Percentiles rank a stretch among this genome's conserved stretches.
phyloP scores from a whole-genome alignment of 1,140 invertebrate genomes.

The Halictus rubicundus region DNA sequence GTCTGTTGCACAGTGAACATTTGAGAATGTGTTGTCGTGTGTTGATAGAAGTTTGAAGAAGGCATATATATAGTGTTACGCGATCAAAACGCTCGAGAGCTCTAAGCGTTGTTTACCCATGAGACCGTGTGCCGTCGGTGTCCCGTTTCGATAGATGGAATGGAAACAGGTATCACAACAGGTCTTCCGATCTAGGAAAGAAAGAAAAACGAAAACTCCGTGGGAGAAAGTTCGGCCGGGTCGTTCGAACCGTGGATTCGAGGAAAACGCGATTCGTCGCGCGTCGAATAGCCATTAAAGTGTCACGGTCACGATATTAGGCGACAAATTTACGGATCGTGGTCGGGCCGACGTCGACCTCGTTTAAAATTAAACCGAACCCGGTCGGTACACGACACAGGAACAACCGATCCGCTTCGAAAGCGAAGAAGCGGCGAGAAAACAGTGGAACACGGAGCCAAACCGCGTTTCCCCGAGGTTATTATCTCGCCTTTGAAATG shows the following conservation, averaged over 20 bases:
- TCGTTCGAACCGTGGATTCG: too few species aligned
- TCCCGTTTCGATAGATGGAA: not conserved
- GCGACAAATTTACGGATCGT: conserved; percentile 33
- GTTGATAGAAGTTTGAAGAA: not conserved
- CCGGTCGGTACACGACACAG: conserved; percentile 18
- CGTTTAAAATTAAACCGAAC: conserved; percentile 53
- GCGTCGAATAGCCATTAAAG: not conserved
- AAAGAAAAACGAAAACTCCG: too few species aligned
- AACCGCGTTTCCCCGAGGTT: conserved; percentile 18
- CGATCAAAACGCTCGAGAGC: not conserved
- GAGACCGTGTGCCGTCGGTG: not conserved
- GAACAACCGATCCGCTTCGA: conserved; percentile 1
- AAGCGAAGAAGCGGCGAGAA: too few species aligned
- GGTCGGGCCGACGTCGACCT: conserved; percentile 20
- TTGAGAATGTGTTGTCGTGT: conserved; percentile 1
- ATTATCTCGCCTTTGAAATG: conserved; percentile 23
- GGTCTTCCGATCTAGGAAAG: too few species aligned
- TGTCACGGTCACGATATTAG: conserved; percentile 39
- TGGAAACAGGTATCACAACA: not conserved
- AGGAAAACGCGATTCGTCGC: not conserved
- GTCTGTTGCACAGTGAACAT: not conserved
- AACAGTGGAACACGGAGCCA: not conserved
- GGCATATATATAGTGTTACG: not conserved
- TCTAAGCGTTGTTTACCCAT: not conserved
- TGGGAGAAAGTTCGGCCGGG: too few species aligned